Evolutionary conservation across 2,888 invertebrate genomes (phyloP).

Genomic region (Miltochrista miniata): DNA sequence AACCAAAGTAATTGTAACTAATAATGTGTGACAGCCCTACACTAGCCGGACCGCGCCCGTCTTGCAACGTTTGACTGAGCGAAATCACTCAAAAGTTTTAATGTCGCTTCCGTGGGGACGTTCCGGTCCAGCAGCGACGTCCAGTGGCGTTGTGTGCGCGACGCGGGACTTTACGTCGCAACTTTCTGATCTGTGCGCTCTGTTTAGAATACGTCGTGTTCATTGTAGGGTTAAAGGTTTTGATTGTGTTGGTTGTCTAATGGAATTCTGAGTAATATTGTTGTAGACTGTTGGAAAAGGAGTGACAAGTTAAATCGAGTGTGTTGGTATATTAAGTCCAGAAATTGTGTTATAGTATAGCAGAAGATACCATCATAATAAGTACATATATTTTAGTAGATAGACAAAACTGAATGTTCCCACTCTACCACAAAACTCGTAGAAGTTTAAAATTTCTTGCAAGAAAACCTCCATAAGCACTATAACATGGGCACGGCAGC

Average conservation of each 20-base stretch:
- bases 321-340: too few species aligned
- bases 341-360: too few species aligned
- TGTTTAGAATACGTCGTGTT: conserved; percentile 38
- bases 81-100: conserved; percentile 83
- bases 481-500: too few species aligned
- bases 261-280: conserved; percentile 3
- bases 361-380: too few species aligned
- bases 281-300: neutral
- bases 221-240: conserved; percentile 31
- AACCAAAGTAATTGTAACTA: too few species aligned
- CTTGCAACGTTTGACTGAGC: conserved; percentile 80
- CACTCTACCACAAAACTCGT: too few species aligned
- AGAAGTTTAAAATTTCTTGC: too few species aligned
- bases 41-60: conserved; percentile 62
- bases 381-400: too few species aligned
- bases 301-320: too few species aligned
- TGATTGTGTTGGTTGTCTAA: conserved; percentile 7
- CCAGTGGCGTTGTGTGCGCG: conserved; percentile 44
- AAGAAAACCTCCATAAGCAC: too few species aligned
- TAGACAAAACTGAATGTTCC: too few species aligned
- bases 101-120: conserved; percentile 77
- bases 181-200: conserved; percentile 21
- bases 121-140: conserved; percentile 46
- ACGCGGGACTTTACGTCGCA: conserved; percentile 46
- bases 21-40: conserved; percentile 38